Base-by-base conservation (phyloP, 1,140 invertebrate genomes). In the Drosophila tropicalis region DNA sequence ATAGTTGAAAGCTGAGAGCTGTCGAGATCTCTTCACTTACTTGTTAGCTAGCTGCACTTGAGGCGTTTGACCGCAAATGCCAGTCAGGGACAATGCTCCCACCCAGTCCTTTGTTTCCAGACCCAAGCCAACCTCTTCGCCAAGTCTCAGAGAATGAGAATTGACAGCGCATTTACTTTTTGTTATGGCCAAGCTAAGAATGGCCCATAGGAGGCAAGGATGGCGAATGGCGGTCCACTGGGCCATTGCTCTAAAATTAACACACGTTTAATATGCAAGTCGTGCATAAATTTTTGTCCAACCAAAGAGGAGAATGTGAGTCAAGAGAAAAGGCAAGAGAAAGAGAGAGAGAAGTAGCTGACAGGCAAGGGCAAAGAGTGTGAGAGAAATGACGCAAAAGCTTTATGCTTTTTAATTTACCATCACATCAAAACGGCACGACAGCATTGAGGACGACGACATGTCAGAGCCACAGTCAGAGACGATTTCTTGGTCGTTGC, bases 201-300 rank as follows among this genome's bases (percentile, higher is more conserved):
- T 39, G 44, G 17, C 17, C 17, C 44, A 51, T 34, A 17, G 17
- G 19, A n/a, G 65, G 61, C 32, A n/a, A 15, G 39, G 32, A 55
- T 54, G 62, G n/a, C 34, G 47, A 29, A 62, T 32, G 57, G 67
- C 73, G 47, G 64, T 36, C 29, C 60, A 60, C 54, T 62, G 71
- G 65, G 61, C 29, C 80, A 69, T 73, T 83, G 72, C 81, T 87
- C 84, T 89, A 87, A 87, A 90, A 87, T 87, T 87, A 84, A 87
- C 84, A 87, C 84, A 89, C 84, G 84, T 89, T 87, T 87, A 87
- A 89, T 87, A 87, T 87, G 84, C 84, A 89, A 84, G 85, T 89
- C 84, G 84, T 87, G 84, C 84, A 87, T 87, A 87, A 87, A 86
- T 87, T 86, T 75, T 72, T 61, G 72, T 75, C 70, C 76, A 15